Conservation (phyloP, 2,113 vertebrate genomes). For the Pygathrix nemaeus region DNA sequence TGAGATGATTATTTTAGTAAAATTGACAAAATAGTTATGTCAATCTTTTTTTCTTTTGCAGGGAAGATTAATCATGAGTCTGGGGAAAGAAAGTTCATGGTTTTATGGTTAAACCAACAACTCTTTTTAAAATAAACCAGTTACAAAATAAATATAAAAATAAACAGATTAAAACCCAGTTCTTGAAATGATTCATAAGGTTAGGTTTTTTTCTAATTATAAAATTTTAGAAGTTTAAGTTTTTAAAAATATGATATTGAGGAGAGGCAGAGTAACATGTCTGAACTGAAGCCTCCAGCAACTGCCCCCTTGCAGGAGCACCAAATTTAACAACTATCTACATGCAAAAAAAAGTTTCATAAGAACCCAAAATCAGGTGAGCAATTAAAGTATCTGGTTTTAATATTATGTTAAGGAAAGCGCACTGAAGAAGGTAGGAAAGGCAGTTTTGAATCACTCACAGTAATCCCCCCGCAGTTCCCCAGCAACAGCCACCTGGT, state of each 20-base stretch:
- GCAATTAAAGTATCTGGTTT: too few species aligned
- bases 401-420: too few species aligned
- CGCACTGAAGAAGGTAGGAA: too few species aligned
- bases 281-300: too few species aligned
- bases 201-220: background rate
- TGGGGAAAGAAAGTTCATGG: accelerated
- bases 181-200: background rate
- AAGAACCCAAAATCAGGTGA: too few species aligned
- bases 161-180: background rate
- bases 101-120: background rate
- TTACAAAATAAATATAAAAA: background rate
- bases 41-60: background rate
- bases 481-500: too few species aligned
- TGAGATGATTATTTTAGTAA: background rate
- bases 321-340: too few species aligned
- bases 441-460: too few species aligned
- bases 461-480: too few species aligned
- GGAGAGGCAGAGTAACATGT: too few species aligned
- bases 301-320: too few species aligned
- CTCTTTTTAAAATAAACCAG: background rate
- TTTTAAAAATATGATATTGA: background rate
- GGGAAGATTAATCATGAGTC: background rate
- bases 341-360: too few species aligned
- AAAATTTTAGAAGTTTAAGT: background rate
- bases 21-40: background rate